A percentile compares a stretch with the other conserved stretches of the same genome.
Conservation (phyloP, 2,797 vertebrate genomes). For the Calcarius lapponicus region DNA sequence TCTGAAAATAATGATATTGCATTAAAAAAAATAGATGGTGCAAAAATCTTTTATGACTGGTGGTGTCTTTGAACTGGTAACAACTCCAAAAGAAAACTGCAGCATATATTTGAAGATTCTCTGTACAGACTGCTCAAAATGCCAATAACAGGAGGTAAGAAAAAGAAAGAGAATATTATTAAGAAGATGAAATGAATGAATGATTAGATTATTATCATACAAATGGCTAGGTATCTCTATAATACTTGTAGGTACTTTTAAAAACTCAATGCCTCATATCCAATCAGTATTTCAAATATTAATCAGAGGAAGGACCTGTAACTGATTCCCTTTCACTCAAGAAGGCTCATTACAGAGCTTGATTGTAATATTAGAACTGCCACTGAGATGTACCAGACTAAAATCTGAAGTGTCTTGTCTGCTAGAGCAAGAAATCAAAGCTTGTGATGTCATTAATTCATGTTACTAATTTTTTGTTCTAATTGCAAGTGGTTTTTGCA, state of each 20-base stretch:
- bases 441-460: not conserved
- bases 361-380: conserved; percentile 46
- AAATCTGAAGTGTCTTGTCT: conserved; percentile 29
- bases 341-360: conserved; percentile 34
- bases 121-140: not conserved
- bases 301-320: conserved; percentile 33
- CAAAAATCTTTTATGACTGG: not conserved
- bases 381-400: conserved; percentile 19
- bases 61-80: not conserved
- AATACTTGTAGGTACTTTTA: not conserved
- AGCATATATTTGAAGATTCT: not conserved
- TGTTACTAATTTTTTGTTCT: not conserved
- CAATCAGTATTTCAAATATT: conserved; percentile 44
- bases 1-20: not conserved
- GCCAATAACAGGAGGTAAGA: not conserved
- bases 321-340: conserved; percentile 20
- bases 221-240: not conserved
- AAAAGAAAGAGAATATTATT: not conserved
- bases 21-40: not conserved
- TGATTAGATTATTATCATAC: conserved; percentile 12
- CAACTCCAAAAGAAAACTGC: not conserved
- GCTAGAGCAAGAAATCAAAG: conserved; percentile 16
- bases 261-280: not conserved
- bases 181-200: not conserved
- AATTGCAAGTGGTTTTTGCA: not conserved